Conservation (phyloP, 2,888 invertebrate genomes). For the Amiota communis region DNA sequence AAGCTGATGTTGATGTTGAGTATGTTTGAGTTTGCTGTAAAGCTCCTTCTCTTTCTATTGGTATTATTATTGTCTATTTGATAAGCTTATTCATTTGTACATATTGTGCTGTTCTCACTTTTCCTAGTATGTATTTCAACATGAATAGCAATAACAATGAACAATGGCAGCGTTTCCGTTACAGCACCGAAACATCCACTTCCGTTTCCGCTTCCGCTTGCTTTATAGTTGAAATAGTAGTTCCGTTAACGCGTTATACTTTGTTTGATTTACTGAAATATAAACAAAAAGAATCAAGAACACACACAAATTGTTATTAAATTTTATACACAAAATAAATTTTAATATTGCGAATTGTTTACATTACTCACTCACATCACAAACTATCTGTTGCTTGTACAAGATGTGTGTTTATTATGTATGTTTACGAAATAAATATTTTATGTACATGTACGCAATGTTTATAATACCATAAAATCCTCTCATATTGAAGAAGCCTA, state of each 20-base stretch:
- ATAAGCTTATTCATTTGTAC: conserved; percentile 29
- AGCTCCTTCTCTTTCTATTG: not conserved
- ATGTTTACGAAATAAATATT: too few species aligned
- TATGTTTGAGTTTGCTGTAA: not conserved
- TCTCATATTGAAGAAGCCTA: too few species aligned
- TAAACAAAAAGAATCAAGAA: conserved; percentile 37
- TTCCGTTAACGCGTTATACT: not conserved
- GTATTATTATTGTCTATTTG: conserved; percentile 7
- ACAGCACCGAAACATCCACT: conserved; percentile 49
- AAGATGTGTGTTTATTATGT: too few species aligned
- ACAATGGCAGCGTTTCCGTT: conserved; percentile 44
- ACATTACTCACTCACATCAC: too few species aligned
- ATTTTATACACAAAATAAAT: not conserved
- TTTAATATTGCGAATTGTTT: too few species aligned
- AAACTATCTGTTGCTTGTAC: not conserved
- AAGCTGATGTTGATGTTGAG: conserved; percentile 38
- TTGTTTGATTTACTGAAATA: conserved; percentile 36
- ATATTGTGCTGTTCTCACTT: conserved; percentile 32
- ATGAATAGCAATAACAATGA: conserved; percentile 42
- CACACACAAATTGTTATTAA: conserved; percentile 5
- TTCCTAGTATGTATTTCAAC: not conserved
- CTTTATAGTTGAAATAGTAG: not conserved
- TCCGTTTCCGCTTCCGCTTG: conserved; percentile 37
- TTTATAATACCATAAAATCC: too few species aligned
- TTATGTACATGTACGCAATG: too few species aligned